Base-by-base conservation (phyloP, 2,797 vertebrate species). In the Clarias laeviceps region DNA sequence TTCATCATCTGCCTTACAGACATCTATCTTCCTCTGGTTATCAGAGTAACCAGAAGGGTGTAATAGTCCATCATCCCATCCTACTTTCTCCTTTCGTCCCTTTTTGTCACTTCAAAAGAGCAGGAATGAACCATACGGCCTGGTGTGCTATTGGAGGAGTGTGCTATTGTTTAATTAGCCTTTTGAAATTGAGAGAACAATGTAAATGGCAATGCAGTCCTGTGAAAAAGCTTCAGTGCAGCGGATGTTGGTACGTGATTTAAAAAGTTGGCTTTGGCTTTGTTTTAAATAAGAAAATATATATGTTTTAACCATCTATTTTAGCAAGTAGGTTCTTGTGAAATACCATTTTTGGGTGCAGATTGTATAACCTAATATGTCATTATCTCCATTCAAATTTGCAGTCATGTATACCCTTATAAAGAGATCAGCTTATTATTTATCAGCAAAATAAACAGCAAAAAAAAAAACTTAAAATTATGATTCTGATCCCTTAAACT, bases 111-210 rank as follows among this genome's bases (percentile, higher is more conserved):
- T 96, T 97, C 95, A 97, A 96, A 97, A 96, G 76, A 93, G 90
- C 94, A 95, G 92, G 90, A 92, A 93, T 91, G 76, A 89, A 90
- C 84, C 92, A 93, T 92, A 79, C 76, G 62, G 76, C 57, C 22
- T 59, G n/a, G 57, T 40, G 37, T 40, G 37, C 37, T 40, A 40
- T 40, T 40, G 61, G 34, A 79, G 92, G 91, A 94, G 93, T 93
- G 91, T 90, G 91, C 94, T 94, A 96, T 97, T 97, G 96, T 88
- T 97, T 96, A 95, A 96, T 96, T 96, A 94, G 94, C 94, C 94
- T 95, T 96, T 97, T 97, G 94, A 97, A 92, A 93, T 92, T 95
- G 95, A 93, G 93, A 94, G 93, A 93, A 12, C 73, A 61, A 93
- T 91, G 93, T 66, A 85, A 93, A 89, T 94, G 92, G 76, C 56